phyloP scores from a whole-genome alignment of 2,113 vertebrate genomes.

The Tauraco erythrolophus region DNA sequence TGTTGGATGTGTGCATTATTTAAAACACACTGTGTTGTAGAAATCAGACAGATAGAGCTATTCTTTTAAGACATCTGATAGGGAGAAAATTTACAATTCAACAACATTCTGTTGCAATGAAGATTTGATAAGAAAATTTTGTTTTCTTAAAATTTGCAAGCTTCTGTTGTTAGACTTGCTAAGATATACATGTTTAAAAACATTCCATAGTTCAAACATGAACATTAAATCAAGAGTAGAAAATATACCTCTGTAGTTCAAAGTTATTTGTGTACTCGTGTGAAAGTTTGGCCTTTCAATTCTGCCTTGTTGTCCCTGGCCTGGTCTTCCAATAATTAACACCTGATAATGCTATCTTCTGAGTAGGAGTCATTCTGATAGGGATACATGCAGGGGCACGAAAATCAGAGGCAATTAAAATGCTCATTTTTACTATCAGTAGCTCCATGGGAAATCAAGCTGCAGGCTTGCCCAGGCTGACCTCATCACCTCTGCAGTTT shows the following conservation, averaged over 20 bases:
- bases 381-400: neutral
- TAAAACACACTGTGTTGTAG: neutral
- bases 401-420: slow-evolving; percentile 48
- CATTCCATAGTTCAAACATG: neutral
- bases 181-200: neutral
- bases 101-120: neutral
- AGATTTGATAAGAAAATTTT: neutral
- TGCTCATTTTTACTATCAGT: slow-evolving; percentile 24
- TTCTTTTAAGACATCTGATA: neutral
- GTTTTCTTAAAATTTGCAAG: neutral
- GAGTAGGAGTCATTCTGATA: neutral
- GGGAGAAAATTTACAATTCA: neutral
- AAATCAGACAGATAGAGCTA: neutral
- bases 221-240: neutral
- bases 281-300: neutral
- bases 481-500: neutral
- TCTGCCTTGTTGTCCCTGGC: neutral
- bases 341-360: neutral
- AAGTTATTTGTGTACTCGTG: neutral
- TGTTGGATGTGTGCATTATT: neutral
- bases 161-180: neutral
- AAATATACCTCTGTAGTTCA: neutral
- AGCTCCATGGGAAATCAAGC: neutral
- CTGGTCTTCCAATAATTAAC: slow-evolving; percentile 12
- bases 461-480: neutral